Base-by-base conservation (phyloP, 1,140 invertebrate species). In the Helicoverpa armigera region DNA sequence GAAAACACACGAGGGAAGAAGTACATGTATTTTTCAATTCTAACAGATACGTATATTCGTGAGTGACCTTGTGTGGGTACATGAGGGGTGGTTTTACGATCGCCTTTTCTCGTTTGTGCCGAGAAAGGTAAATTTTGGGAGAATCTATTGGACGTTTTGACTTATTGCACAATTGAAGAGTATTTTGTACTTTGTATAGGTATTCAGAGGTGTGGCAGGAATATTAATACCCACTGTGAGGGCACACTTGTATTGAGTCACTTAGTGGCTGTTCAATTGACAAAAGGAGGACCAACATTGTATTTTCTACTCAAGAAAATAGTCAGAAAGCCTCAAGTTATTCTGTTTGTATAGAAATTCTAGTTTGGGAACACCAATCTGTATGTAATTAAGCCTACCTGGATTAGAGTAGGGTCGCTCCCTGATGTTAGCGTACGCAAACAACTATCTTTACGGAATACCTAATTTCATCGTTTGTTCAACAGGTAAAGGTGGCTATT, bases 81-180 rank as follows among this genome's bases (percentile, higher is more conserved):
- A 86, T 85, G 83, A 70, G 84, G 82, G 88, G 81, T 76, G 70
- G 86, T 86, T 90, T 91, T 91, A 91, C 85, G 86, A 89, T 84
- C 81, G 85, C 83, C 85, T 82, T 43, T 85, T 67, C 85, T 87
- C 83, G 79, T 84, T 83, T 85, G 67, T 54, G 82, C 75, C 51
- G 77, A 79, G 78, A 84, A 87, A 85, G 87, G 87, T 87, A 89
- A 84, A 84, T 89, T 91, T 88, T 83, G 80, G 72, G 61, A 83
- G 84, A 85, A 85, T 86, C 88, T 87, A 88, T 89, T 85, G 83
- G 84, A 84, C 86, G 80, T 87, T 87, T 80, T 88, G 83, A 87
- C 82, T 87, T 89, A 88, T 88, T 85, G 85, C 79, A 83, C 79
- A 56, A 85, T 87, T 86, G 82, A 81, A 72, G 67, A 77, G 82